phyloP scores from a whole-genome alignment of 1,140 invertebrate genomes.

The Bombus confusus region DNA sequence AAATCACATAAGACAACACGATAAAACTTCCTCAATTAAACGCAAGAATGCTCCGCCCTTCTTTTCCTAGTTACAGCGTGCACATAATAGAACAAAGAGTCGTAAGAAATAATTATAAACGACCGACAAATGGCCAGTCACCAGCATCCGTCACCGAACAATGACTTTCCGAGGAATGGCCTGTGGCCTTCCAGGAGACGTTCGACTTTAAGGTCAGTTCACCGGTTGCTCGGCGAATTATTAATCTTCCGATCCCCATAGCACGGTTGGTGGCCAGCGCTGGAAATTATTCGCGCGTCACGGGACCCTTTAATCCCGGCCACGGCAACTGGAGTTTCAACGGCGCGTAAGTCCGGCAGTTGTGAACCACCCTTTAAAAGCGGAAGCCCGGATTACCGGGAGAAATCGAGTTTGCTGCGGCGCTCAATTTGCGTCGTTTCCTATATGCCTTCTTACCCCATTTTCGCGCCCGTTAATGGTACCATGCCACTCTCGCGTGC shows the following conservation, averaged over 20 bases:
- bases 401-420: conserved; percentile 80
- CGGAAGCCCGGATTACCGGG: conserved; percentile 79
- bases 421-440: conserved; percentile 81
- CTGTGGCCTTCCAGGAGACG: background rate
- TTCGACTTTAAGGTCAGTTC: conserved; percentile 20
- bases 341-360: conserved; percentile 50
- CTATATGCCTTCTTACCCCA: conserved; percentile 81
- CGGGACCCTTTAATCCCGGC: conserved; percentile 71
- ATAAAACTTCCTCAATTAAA: no score
- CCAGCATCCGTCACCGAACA: background rate
- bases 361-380: conserved; percentile 70
- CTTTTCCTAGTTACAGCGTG: no score
- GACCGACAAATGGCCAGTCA: background rate
- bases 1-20: no score
- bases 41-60: no score
- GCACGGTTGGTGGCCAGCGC: background rate
- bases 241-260: conserved; percentile 61
- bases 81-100: background rate
- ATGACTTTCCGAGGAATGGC: conserved; percentile 17
- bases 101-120: background rate
- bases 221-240: conserved; percentile 63
- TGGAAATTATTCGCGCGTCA: conserved; percentile 72
- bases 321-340: conserved; percentile 47
- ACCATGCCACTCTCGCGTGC: conserved; percentile 22
- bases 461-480: conserved; percentile 65